phyloP scores from a whole-genome alignment of 2,113 vertebrate genomes.

The Dermatemys mawii region DNA sequence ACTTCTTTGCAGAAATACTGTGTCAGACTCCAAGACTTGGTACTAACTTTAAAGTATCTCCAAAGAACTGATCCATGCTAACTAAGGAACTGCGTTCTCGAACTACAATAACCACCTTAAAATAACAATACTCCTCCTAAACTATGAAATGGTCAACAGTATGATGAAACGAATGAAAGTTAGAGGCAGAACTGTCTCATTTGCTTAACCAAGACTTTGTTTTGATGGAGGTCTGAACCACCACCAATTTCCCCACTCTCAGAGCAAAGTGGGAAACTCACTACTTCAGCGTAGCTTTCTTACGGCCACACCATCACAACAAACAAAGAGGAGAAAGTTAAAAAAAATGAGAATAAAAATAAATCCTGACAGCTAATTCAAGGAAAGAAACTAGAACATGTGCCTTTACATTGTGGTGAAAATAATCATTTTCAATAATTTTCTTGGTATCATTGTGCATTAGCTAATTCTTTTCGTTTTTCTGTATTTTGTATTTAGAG shows the following conservation, averaged over 20 bases:
- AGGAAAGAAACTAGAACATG: background rate
- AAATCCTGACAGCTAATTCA: background rate
- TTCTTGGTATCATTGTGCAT: background rate
- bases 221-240: background rate
- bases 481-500: background rate
- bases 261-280: background rate
- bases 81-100: background rate
- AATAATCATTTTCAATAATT: background rate
- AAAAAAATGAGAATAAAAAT: background rate
- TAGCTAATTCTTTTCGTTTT: background rate
- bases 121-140: background rate
- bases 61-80: background rate
- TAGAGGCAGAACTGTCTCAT: accelerated
- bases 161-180: background rate
- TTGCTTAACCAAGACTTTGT: accelerated
- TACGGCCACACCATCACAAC: background rate
- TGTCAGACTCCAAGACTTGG: accelerated
- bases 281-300: background rate
- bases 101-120: background rate
- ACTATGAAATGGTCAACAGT: background rate
- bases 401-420: background rate
- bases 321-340: background rate
- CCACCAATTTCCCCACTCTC: background rate
- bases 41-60: background rate
- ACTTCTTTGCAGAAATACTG: background rate